Evolutionary conservation across 1,140 invertebrate species (phyloP), one percentile per base, ranked within the genome.

Genomic region (Conopomorpha cramerella): DNA sequence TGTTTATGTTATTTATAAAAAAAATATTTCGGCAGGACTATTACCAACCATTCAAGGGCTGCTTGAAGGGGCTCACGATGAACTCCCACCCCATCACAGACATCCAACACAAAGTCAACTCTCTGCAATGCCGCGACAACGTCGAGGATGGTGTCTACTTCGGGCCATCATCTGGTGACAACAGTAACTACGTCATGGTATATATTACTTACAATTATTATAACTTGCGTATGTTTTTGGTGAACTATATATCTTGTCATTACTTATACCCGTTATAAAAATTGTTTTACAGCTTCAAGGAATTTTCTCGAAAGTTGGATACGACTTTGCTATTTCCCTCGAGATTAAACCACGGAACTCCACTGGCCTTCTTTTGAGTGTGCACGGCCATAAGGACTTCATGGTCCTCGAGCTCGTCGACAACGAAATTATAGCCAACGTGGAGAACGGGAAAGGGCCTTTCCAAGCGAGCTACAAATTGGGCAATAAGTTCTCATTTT

Each of bases 71-170:
- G 31, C 83, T 98, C 18, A 79, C 81, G 59, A 79, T 92, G 51
- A 89, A 91, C 50, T 84, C 82, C 16, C 78, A 85, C 43, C 64
- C 68, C 8, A 60, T 92, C 40, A 82, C 82, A 16, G 78, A 84
- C 34, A 81, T 87, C 8, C 54, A 73, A 2, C 41, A 65, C 14
- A 66, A 80, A 39, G 50, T 81, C 31, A 85, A 86, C 7, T 85
- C 91, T 0, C 83, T 90, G 14, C 84, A 86, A 0, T 99, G 96
- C 62, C 88, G 87, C 0, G 84, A 89, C 32, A 82, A 88, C 35
- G 82, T 90, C 0, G 96, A 98, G 68, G 71, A 79, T n/a, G 96
- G 96, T 15, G 80, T 92, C 0, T 99, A 90, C 84, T 96, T 98
- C 77, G 86, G 85, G 30, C 82, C 85, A 11, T 62, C 66, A 0